Base-by-base conservation (phyloP, 2,888 invertebrate species). In the Drosophila infuscata region DNA sequence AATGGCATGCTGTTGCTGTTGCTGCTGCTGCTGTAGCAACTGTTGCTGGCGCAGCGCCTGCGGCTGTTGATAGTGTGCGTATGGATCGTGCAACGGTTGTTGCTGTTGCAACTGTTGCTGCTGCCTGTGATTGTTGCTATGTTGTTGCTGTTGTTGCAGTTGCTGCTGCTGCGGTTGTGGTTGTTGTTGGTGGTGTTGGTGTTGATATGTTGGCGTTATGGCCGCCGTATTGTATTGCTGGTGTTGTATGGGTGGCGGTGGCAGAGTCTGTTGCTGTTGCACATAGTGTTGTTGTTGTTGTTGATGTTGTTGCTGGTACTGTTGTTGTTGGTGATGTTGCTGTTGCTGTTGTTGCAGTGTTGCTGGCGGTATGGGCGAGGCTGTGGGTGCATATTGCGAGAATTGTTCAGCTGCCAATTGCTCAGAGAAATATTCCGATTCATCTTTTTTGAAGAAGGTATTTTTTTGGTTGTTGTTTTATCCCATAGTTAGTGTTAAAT, bases 401-500 rank as follows among this genome's bases (percentile, higher is more conserved):
- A 93, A 82, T 94, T 93, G 93, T 91, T 93, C 93, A 82, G 93
- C 93, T 76, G 93, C 93, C 91, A 93, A 91, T 90, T 92, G 92
- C 91, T 93, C 93, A 89, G 93, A 93, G 90, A 93, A 93, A 90
- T 93, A 93, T 90, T 93, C 93, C 88, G 93, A 93, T 91, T 93
- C 93, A 81, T 93, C 92, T 92, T 75, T 58, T 30, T 66, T 58
- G 59, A 60, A 43, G 57, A 8, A 46, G 8, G 36, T 36, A n/a
- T 43, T 66, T 38, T 38, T 75, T 58, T 59, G 54, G 15, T 17
- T 6, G 12, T 41, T 59, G 48, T 59, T 69, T 63, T 15, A 15
- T 46, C 72, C 80, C 77, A 66, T 4, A 25, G 77, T 79, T 81
- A 65, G 74, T 68, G 57, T 70, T 76, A 64, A 12, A 3, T 30